Conservation (phyloP, 2,113 vertebrate species). For the Gulo gulo region DNA sequence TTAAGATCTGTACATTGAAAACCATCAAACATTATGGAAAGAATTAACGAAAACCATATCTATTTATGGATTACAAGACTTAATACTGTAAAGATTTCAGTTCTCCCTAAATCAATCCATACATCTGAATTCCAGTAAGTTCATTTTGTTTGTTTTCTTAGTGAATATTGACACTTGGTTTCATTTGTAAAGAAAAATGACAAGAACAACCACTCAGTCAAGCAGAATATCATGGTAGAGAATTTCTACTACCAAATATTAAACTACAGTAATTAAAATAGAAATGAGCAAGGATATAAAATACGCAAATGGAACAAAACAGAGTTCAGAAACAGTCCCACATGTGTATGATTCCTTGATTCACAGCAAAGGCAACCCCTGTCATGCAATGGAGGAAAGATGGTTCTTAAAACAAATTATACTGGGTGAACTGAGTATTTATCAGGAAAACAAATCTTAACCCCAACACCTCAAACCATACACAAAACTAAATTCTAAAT, state of each 20-base stretch:
- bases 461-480: neutral
- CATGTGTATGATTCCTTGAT: neutral
- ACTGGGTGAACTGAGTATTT: neutral
- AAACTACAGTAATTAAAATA: neutral
- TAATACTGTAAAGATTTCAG: neutral
- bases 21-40: neutral
- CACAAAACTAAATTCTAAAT: neutral
- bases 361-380: neutral
- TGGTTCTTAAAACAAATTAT: neutral
- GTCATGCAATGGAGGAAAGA: neutral
- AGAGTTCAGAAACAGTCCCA: neutral
- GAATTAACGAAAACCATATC: neutral
- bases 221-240: neutral
- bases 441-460: neutral
- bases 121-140: neutral
- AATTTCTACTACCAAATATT: neutral
- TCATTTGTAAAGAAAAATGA: neutral
- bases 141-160: neutral
- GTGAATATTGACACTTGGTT: neutral
- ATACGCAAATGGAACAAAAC: neutral
- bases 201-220: neutral
- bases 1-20: neutral
- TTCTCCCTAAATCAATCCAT: neutral
- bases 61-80: neutral
- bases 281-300: conserved; percentile 11